These are phyloP conservation scores for Steinernema hermaphroditum DNA, from an alignment of 2,888 invertebrate genomes.

Conservation along the genomic window DNA sequence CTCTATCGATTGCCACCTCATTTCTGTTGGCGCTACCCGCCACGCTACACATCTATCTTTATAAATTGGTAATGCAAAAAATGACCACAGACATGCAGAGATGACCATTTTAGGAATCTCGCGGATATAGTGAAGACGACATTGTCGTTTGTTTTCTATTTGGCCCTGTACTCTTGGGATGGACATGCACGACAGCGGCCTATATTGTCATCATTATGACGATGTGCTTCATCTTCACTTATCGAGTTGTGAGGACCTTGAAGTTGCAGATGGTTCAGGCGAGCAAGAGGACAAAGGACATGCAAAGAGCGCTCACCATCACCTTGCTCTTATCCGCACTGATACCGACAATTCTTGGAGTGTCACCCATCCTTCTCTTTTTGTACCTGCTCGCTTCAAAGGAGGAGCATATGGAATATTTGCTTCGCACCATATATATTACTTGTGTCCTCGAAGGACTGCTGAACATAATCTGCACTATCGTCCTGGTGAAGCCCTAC, in stretches of 20 bases:
- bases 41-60: no score
- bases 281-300: no score
- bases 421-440: background rate
- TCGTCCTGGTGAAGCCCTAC: no score
- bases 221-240: background rate
- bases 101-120: no score
- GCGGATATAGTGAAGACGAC: no score
- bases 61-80: background rate
- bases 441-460: no score
- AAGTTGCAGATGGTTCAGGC: no score
- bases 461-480: no score
- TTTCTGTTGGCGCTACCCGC: no score
- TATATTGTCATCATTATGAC: background rate
- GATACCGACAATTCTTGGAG: background rate
- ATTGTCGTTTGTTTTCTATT: no score
- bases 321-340: background rate
- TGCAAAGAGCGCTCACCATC: background rate
- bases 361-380: background rate
- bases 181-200: background rate
- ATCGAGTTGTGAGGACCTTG: background rate
- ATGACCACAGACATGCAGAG: background rate
- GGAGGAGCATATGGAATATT: background rate
- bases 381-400: background rate
- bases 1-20: no score
- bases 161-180: no score